Evolutionary conservation across 2,888 invertebrate genomes (phyloP), one percentile per base, ranked within the genome.

Genomic region (Drosophila falleni): DNA sequence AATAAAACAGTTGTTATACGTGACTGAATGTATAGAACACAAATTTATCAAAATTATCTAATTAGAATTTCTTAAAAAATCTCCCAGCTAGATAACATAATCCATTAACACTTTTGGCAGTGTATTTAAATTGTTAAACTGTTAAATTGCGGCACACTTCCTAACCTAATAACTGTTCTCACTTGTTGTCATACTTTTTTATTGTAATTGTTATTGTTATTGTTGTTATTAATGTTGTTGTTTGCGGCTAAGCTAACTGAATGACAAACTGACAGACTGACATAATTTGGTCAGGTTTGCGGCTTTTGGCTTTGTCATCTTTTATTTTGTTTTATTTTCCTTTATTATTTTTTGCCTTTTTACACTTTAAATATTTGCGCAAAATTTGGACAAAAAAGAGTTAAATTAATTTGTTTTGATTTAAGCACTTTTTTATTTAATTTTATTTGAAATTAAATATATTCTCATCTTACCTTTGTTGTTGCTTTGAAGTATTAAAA

Each of bases 251-350:
- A 29, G n/a, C 47, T 19, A 11, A 16, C 53, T 54, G 19, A 29
- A 0, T 5, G 29, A 29, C 6, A 29, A 8, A 31, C 9, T 31
- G 31, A 31, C 56, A 62, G 53, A 78, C 56, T 71, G 83, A 61
- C 83, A 79, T 63, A 62, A 58, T 80, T 79, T 80, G 65, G 79
- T 51, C 79, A 62, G 46, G 37, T 62, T 62, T 60, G 68, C 63
- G 33, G 39, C 53, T 61, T 61, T 37, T 35, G 35, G 19, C 41
- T 53, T 51, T 61, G 61, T 42, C 29, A 35, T 58, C 29, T 46
- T 9, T 58, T 29, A 37, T 4, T 39, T 6, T 44, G 39, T 19
- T 47, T 4, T 39, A 23, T 23, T 23, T 23, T 23, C 23, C 26
- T 46, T 11, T 58, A 16, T 37, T 4, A 33, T 13, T 50, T 50